Base-by-base conservation (phyloP, 1,140 invertebrate genomes). In the Conopomorpha cramerella region DNA sequence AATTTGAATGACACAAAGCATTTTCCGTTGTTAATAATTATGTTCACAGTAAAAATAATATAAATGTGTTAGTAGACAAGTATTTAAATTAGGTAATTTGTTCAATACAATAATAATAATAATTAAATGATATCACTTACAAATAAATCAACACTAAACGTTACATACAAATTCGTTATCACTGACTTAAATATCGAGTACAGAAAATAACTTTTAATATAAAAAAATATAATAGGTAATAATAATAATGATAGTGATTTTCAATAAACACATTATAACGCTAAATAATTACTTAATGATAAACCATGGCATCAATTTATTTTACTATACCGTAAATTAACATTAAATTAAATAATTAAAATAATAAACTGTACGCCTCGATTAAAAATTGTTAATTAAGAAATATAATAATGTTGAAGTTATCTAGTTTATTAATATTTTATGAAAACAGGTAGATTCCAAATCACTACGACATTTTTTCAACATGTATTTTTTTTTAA, bases 1-100 rank as follows among this genome's bases (percentile, higher is more conserved):
- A n/a, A 58, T 55, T 68, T 61, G 51, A 74, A 74, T 72, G 70
- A 74, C 70, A 74, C 70, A 68, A 52, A 74, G 67, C 67, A 74
- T 72, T 72, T 70, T 58, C 57, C 67, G 67, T 68, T 67, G 70
- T 74, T 74, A 71, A 59, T 65, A 60, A 47, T 55, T 51, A 55
- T 40, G 29, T 58, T 41, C 47, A 64, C 52, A 51, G 56, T 58
- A 59, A 65, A 66, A 63, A 51, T 62, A 67, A 38, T 17, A 39
- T 30, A 37, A 61, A n/a, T n/a, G n/a, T n/a, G n/a, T n/a, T 23
- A 23, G 10, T 23, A 10, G 19, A 10, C 10, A 6, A 23, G 19
- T 23, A 23, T 23, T 23, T 23, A 23, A 23, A 23, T 52, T 55
- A 53, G 58, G 63, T 67, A 70, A 60, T 68, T 70, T 57, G 58